phyloP scores from a whole-genome alignment of 92 coral and sea anemone genomes.

The Metridium senile region DNA sequence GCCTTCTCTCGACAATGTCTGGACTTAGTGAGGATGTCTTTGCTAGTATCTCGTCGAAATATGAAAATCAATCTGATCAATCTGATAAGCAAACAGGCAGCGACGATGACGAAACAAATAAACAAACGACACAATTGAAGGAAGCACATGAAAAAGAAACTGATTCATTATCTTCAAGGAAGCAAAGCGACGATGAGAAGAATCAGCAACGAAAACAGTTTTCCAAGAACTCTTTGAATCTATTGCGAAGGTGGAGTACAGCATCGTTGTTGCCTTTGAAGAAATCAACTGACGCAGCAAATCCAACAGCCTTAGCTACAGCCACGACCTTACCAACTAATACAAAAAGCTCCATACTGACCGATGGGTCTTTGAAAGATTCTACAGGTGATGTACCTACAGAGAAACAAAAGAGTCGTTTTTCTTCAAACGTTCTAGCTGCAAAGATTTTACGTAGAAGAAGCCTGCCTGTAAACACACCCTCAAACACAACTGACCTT shows the following conservation, averaged over 20 bases:
- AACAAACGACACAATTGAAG: neutral
- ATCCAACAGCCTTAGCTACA: neutral
- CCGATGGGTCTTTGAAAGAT: neutral
- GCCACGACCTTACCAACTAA: neutral
- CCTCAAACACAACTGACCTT: neutral
- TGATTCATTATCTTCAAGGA: neutral
- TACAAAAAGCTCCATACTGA: neutral
- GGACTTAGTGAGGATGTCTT: neutral
- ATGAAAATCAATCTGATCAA: neutral
- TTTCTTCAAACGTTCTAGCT: neutral
- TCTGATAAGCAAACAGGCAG: too few relatives aligned
- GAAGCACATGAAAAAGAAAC: neutral
- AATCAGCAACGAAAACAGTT: neutral
- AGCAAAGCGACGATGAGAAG: neutral
- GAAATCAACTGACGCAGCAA: neutral
- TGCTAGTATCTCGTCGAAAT: neutral
- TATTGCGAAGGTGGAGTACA: neutral
- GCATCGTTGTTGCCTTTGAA: neutral
- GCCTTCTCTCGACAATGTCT: neutral
- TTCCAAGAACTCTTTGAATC: too few relatives aligned
- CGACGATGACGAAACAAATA: neutral
- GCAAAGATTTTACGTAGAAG: conserved; percentile 1
- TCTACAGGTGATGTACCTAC: neutral
- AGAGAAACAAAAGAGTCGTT: neutral
- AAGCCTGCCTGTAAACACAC: neutral